phyloP scores from a whole-genome alignment of 2,113 vertebrate species.

The Perca fluviatilis region DNA sequence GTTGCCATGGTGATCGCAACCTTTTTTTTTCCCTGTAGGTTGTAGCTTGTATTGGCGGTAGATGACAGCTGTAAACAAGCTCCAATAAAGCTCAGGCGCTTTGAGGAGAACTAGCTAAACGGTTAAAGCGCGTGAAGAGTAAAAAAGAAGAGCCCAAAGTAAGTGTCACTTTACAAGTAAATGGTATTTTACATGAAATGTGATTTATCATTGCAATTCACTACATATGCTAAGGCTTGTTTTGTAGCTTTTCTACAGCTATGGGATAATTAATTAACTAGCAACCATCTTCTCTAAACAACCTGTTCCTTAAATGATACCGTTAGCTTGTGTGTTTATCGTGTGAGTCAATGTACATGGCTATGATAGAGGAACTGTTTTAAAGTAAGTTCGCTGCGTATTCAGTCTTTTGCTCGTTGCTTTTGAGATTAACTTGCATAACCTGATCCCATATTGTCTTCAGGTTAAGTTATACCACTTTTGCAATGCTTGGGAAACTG shows the following conservation, averaged over 20 bases:
- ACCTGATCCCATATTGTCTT: background rate
- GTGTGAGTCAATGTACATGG: background rate
- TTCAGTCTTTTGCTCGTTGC: slow-evolving; percentile 24
- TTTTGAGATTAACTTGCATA: slow-evolving; percentile 35
- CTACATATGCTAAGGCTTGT: background rate
- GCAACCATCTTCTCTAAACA: slow-evolving; percentile 7
- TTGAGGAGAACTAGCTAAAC: slow-evolving; percentile 1
- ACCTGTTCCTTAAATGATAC: background rate
- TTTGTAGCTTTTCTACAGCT: slow-evolving; percentile 7
- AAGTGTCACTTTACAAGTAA: background rate
- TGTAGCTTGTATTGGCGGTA: slow-evolving; percentile 40
- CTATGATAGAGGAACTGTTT: background rate
- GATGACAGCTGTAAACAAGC: slow-evolving; percentile 68
- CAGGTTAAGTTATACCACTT: background rate
- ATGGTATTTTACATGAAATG: background rate
- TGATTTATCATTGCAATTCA: background rate
- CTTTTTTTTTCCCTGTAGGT: slow-evolving; percentile 35
- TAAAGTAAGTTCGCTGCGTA: background rate
- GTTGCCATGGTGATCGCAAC: slow-evolving; percentile 70
- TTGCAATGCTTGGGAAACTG: slow-evolving; percentile 19
- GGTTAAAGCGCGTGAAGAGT: background rate
- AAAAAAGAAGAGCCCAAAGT: background rate
- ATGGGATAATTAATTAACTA: slow-evolving; percentile 30
- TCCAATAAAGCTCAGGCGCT: slow-evolving; percentile 14
- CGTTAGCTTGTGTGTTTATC: background rate